These are phyloP conservation scores for Drosophila kanapiae DNA, from an alignment of 1,140 invertebrate genomes.

Conservation along the genomic window DNA sequence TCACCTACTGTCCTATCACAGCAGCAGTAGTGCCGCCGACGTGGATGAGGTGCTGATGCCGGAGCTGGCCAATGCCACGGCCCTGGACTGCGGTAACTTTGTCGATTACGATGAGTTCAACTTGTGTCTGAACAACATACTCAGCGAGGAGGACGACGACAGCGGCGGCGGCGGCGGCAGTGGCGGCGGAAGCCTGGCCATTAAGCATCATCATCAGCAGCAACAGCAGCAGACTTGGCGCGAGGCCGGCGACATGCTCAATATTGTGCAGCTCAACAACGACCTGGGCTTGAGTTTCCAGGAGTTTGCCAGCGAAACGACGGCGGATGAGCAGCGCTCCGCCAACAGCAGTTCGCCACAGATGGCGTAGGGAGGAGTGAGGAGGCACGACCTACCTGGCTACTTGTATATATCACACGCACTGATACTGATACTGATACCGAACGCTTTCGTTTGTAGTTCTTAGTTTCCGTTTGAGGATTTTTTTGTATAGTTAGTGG, in stretches of 20 bases:
- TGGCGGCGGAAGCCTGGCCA: constrained; percentile 7
- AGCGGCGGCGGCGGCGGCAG: constrained; percentile 12
- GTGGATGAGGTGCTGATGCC: constrained; percentile 65
- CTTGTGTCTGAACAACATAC: constrained; percentile 76
- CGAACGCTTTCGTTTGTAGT: constrained; percentile 66
- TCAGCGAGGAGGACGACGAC: constrained; percentile 73
- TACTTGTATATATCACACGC: constrained; percentile 44
- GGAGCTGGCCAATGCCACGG: constrained; percentile 57
- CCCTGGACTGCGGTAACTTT: constrained; percentile 72
- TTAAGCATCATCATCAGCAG: constrained; percentile 18
- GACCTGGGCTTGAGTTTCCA: constrained; percentile 66
- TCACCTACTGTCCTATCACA: constrained; percentile 56
- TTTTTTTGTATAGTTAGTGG: constrained; percentile 81
- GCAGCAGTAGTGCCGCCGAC: constrained; percentile 53
- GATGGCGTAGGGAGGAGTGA: constrained; percentile 46
- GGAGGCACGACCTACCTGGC: not conserved
- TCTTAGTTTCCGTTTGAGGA: constrained; percentile 54
- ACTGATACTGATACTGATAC: constrained; percentile 40
- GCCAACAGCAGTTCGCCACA: constrained; percentile 68
- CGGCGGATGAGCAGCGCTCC: constrained; percentile 65
- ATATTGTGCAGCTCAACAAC: constrained; percentile 67
- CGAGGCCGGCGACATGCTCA: constrained; percentile 62
- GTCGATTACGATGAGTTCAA: constrained; percentile 84
- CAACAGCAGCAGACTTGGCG: constrained; percentile 48
- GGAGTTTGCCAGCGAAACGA: constrained; percentile 58